Percentiles rank a stretch among this genome's conserved stretches.
Evolutionary conservation across 2,113 vertebrate species (phyloP).

Genomic region (Kryptolebias marmoratus): DNA sequence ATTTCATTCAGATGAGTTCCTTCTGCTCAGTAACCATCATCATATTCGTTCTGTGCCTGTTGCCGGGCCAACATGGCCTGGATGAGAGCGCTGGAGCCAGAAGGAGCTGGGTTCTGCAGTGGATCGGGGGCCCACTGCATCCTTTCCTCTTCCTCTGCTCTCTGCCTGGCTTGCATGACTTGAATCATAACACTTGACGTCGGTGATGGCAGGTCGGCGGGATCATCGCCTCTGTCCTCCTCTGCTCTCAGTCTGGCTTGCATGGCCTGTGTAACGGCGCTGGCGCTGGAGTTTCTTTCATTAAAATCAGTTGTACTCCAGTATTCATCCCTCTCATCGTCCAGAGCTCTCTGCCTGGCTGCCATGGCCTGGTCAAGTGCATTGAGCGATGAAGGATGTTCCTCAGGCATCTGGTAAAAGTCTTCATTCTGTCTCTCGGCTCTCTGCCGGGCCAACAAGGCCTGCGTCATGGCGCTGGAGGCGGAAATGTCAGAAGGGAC

Average conservation of each 20-base stretch:
- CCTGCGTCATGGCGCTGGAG: slow-evolving; percentile 46
- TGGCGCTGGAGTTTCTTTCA: slow-evolving; percentile 10
- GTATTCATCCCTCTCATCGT: slow-evolving; percentile 9
- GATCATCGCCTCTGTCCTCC: background rate
- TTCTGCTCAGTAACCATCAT: slow-evolving; percentile 70
- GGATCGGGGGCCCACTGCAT: slow-evolving; percentile 20
- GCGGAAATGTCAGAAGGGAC: slow-evolving; percentile 52
- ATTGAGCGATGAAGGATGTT: background rate
- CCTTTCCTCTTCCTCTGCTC: slow-evolving; percentile 53
- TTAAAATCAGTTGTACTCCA: slow-evolving; percentile 2
- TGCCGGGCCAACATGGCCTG: slow-evolving; percentile 78
- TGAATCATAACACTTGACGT: slow-evolving; percentile 61
- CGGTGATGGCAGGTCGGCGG: slow-evolving; percentile 8
- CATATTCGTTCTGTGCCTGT: slow-evolving; percentile 74
- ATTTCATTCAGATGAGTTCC: background rate
- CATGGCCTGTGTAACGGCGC: slow-evolving; percentile 22
- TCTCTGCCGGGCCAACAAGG: slow-evolving; percentile 48
- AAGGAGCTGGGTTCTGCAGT: slow-evolving; percentile 21
- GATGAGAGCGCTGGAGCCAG: slow-evolving; percentile 74
- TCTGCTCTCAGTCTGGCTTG: slow-evolving; percentile 49
- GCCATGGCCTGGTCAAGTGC: slow-evolving; percentile 15
- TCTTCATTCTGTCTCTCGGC: slow-evolving; percentile 4
- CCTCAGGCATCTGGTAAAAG: background rate
- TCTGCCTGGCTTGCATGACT: slow-evolving; percentile 67
- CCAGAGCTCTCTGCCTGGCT: slow-evolving; percentile 26